Evolutionary conservation across 1,140 invertebrate genomes (phyloP).

Genomic region (Danaus plexippus): DNA sequence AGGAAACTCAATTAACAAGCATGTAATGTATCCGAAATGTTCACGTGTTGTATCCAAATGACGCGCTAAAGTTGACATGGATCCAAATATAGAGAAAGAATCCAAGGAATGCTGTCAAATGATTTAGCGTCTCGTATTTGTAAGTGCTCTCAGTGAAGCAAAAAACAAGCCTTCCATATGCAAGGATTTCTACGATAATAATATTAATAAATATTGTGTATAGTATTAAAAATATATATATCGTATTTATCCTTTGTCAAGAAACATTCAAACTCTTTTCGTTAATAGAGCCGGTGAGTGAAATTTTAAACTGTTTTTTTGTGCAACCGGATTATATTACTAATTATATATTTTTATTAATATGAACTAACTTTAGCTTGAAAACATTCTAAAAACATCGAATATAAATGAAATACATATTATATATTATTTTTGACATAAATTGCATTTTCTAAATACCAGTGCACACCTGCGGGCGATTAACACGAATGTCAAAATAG

Average conservation of each 20-base stretch:
- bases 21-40: conserved; percentile 1
- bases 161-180: too few relatives aligned
- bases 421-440: too few relatives aligned
- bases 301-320: too few relatives aligned
- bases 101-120: conserved; percentile 29
- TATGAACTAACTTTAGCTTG: too few relatives aligned
- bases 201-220: too few relatives aligned
- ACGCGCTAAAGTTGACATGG: conserved; percentile 31
- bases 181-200: too few relatives aligned
- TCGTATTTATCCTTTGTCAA: not conserved
- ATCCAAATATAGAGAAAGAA: conserved; percentile 33
- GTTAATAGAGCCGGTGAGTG: too few relatives aligned
- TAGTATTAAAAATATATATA: too few relatives aligned
- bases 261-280: not conserved
- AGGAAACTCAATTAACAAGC: conserved; percentile 11
- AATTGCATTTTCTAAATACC: conserved; percentile 34
- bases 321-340: too few relatives aligned
- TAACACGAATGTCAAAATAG: conserved; percentile 65
- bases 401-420: not conserved
- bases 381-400: not conserved
- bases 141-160: too few relatives aligned
- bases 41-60: conserved; percentile 28
- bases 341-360: too few relatives aligned
- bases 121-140: conserved; percentile 31
- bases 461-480: conserved; percentile 50